Conservation (phyloP, 2,113 vertebrate species). For the Sorex araneus region DNA sequence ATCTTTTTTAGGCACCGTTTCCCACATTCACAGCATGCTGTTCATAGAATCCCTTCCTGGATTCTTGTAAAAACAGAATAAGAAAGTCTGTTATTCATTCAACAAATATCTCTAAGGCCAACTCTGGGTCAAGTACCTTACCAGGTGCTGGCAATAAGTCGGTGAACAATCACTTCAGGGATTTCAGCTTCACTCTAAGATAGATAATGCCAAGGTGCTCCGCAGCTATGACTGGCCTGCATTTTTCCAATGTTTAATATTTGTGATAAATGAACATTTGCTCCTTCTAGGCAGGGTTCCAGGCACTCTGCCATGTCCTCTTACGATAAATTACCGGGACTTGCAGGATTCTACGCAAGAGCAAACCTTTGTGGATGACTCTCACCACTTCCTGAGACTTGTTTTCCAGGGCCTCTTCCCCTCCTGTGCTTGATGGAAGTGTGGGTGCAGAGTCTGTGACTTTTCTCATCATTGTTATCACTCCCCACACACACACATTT, state of each 20-base stretch:
- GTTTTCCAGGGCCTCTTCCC: background rate
- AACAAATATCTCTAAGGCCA: background rate
- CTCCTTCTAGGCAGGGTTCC: background rate
- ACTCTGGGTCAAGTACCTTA: background rate
- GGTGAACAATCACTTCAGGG: background rate
- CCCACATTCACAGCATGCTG: background rate
- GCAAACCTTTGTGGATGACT: background rate
- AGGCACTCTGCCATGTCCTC: background rate
- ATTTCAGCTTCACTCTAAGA: slow-evolving; percentile 3
- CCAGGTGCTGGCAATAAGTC: background rate
- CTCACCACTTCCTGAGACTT: background rate
- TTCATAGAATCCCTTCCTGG: background rate
- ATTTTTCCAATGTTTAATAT: slow-evolving; percentile 26
- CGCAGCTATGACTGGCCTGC: background rate
- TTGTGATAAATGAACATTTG: background rate
- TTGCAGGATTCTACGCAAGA: background rate
- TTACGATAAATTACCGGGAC: background rate
- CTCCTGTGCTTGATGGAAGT: background rate
- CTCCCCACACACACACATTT: background rate
- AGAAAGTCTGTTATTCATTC: background rate
- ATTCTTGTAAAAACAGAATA: slow-evolving; percentile 15
- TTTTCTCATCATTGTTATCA: background rate
- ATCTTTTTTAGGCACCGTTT: background rate
- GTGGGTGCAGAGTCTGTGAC: background rate
- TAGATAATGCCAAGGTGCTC: background rate